phyloP scores from a whole-genome alignment of 2,113 vertebrate genomes.

The Bombycilla garrulus region DNA sequence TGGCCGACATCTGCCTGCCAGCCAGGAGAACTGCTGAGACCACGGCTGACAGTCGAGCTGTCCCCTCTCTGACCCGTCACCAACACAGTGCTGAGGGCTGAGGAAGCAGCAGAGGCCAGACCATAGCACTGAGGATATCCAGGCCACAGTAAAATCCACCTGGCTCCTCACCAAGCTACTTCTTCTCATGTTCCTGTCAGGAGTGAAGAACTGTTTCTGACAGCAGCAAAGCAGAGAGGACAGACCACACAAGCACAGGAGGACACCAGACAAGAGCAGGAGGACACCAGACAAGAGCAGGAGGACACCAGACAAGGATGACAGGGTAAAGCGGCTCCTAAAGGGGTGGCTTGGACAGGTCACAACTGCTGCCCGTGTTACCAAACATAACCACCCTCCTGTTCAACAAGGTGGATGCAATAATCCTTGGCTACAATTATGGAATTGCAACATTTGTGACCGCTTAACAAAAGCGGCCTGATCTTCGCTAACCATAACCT shows the following conservation, averaged over 20 bases:
- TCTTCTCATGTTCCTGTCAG: not conserved
- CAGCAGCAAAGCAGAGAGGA: not conserved
- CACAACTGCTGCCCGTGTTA: not conserved
- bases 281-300: not conserved
- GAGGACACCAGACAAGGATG: not conserved
- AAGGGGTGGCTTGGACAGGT: no score
- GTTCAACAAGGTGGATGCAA: accelerated
- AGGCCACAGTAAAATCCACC: not conserved
- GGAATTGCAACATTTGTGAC: accelerated
- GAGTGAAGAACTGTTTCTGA: not conserved
- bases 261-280: not conserved
- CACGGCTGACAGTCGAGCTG: accelerated
- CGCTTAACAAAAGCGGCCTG: not conserved
- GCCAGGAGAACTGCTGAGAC: not conserved
- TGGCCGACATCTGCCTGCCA: not conserved
- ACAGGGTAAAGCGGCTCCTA: not conserved
- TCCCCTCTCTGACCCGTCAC: not conserved
- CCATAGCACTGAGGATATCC: not conserved
- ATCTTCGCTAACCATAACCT: not conserved
- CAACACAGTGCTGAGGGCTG: not conserved
- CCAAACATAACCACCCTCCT: not conserved
- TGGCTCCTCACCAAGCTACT: not conserved
- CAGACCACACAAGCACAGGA: not conserved
- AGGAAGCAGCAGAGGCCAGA: not conserved
- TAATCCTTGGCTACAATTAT: not conserved